Conservation (phyloP, 1,140 invertebrate genomes). For the Globodera ellingtonae region DNA sequence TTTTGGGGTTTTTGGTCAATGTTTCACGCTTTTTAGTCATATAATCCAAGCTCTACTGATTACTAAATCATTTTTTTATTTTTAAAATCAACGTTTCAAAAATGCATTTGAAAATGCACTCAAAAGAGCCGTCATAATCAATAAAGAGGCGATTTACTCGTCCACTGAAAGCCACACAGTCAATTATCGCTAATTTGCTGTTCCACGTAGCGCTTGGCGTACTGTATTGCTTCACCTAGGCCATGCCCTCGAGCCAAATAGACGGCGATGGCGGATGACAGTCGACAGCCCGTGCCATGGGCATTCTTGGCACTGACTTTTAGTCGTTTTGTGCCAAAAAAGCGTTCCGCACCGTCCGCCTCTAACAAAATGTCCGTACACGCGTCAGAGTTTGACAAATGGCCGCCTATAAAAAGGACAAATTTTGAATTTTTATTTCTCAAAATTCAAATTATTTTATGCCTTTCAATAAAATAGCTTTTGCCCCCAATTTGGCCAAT, state of each 20-base stretch:
- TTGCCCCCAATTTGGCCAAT: neutral
- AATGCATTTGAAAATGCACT: too few relatives aligned
- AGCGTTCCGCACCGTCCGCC: neutral
- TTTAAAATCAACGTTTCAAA: too few relatives aligned
- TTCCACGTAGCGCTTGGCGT: neutral
- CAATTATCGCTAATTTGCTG: neutral
- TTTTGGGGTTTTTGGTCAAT: too few relatives aligned
- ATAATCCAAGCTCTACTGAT: too few relatives aligned
- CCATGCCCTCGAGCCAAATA: slow-evolving; percentile 1
- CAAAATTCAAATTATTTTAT: neutral
- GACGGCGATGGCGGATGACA: slow-evolving; percentile 15
- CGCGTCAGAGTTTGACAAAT: neutral
- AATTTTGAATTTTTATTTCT: neutral
- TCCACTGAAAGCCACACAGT: too few relatives aligned
- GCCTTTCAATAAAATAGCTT: slow-evolving; percentile 28
- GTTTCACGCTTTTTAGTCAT: too few relatives aligned
- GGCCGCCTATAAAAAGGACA: neutral
- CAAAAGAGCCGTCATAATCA: too few relatives aligned
- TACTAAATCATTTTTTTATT: too few relatives aligned
- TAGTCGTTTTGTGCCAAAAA: neutral
- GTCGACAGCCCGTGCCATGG: slow-evolving; percentile 23
- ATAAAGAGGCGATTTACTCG: too few relatives aligned
- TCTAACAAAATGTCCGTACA: slow-evolving; percentile 2
- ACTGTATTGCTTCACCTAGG: neutral
- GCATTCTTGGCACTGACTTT: neutral